Evolutionary conservation across 1,140 invertebrate species (phyloP), one percentile per base, ranked within the genome.

Genomic region (Mycetomoellerius zeteki): DNA sequence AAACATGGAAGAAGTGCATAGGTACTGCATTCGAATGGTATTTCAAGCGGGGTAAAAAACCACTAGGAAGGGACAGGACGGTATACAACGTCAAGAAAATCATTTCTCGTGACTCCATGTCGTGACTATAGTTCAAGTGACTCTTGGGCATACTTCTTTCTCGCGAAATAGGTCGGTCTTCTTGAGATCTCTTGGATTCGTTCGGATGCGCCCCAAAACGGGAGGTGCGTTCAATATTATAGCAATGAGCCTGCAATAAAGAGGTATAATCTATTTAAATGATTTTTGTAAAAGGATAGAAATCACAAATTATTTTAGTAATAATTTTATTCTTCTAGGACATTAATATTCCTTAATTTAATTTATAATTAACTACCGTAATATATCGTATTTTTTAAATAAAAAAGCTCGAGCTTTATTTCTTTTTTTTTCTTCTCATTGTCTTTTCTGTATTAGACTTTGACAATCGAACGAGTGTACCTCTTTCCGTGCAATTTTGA

Each of bases 101-200:
- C 78, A 89, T 89, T 75, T 89, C 78, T 65, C 88, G 69, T 62
- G 84, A 75, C 54, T 65, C 62, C 54, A 30, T 65, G 30, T 78
- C 60, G 88, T 82, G 85, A 90, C 88, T 90, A 62, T 88, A 80
- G 73, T 76, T 87, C 69, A 85, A 90, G 88, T 85, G 77, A 81
- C 72, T 80, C 87, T 89, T 47, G 80, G 77, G 75, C 37, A 81
- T 56, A 80, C 73, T 88, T 85, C 54, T 77, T 43, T 50, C n/a
- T 56, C 78, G 73, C n/a, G 72, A 87, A 90, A 90, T 90, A 56
- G 75, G 73, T 90, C 88, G 86, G 54, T 69, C 80, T 86, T 81
- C 56, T 90, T 71, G 86, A 88, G 75, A 75, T 85, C 62, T 50
- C 76, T 80, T 47, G 72, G 73, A 87, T 89, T 89, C 88, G 82